These are phyloP conservation scores for Blastomussa wellsi DNA, from an alignment of 92 coral and sea anemone genomes.

Conservation along the genomic window DNA sequence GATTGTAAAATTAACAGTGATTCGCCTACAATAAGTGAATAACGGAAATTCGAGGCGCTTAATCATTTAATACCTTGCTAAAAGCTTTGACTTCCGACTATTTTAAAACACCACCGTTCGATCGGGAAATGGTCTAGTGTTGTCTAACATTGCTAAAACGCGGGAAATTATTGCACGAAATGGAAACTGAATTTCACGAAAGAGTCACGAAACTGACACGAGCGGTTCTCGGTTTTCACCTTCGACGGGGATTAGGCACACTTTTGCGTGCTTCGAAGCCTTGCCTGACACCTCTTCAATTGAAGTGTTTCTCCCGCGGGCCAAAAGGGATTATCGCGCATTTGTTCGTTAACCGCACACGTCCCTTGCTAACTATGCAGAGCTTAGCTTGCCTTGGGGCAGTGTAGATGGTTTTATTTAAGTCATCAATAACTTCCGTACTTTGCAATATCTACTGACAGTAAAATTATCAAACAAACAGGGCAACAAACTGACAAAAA, in stretches of 20 bases:
- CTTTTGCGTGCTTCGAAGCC: conserved; percentile 22
- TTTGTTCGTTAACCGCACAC: neutral
- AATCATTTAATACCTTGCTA: conserved; percentile 20
- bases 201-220: neutral
- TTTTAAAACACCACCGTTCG: neutral
- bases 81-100: conserved; percentile 14
- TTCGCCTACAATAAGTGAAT: neutral
- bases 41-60: conserved; percentile 15
- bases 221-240: neutral
- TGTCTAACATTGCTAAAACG: neutral
- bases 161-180: conserved; percentile 5
- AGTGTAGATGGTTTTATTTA: neutral
- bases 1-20: neutral
- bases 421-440: neutral
- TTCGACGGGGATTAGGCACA: neutral
- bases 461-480: neutral
- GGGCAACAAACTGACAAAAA: too few species aligned
- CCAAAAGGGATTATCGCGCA: conserved; percentile 34
- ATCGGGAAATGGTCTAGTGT: neutral
- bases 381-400: neutral
- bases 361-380: neutral
- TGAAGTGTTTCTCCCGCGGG: conserved; percentile 32
- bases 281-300: conserved; percentile 28
- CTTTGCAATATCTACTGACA: neutral
- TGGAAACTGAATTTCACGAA: neutral